Evolutionary conservation across 2,888 invertebrate species (phyloP).

Genomic region (Tetanocera ferruginea): DNA sequence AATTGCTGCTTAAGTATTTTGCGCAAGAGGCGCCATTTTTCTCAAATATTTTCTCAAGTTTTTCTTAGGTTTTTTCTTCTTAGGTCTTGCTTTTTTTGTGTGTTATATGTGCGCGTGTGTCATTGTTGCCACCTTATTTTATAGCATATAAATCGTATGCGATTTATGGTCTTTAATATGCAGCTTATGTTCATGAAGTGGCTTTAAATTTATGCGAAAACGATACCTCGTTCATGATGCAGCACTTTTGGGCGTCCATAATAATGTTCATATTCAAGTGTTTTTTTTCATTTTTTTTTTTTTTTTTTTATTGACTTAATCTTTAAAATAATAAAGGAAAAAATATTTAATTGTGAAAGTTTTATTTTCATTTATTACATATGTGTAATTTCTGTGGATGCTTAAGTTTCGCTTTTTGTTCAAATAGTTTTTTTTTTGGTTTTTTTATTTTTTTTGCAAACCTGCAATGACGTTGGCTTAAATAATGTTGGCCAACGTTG

Average conservation of each 20-base stretch:
- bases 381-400: neutral
- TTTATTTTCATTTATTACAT: conserved; percentile 20
- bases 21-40: neutral
- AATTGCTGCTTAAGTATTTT: conserved; percentile 8
- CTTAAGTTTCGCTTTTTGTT: neutral
- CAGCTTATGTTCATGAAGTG: no score
- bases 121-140: no score
- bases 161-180: no score
- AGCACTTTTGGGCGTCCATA: conserved; percentile 9
- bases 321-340: neutral
- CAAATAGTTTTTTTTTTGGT: neutral
- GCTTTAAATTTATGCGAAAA: no score
- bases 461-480: neutral
- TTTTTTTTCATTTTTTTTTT: neutral
- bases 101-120: no score
- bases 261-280: neutral
- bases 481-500: neutral
- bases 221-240: no score
- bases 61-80: no score
- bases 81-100: no score
- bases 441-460: neutral
- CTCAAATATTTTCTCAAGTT: neutral
- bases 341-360: conserved; percentile 1
- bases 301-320: neutral
- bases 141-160: no score